Evolutionary conservation across 2,888 invertebrate genomes (phyloP), one percentile per base, ranked within the genome.

Genomic region (Eilema griseolum): DNA sequence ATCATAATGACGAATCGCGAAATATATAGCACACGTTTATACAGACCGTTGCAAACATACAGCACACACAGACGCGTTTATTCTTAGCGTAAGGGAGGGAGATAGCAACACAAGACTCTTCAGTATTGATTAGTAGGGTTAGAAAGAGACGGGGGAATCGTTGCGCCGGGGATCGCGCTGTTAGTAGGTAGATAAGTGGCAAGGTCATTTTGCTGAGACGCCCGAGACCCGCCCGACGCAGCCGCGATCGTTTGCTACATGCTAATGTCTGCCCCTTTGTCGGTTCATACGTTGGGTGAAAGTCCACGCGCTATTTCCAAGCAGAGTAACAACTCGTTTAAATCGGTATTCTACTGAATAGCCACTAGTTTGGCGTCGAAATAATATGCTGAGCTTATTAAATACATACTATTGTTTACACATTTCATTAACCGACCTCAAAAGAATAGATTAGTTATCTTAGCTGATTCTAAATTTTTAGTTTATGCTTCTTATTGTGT

Each of bases 121-220:
- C 60, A 69, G 77, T 92, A 92, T 93, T 78, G 92, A 92, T 92
- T 88, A 81, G 74, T 76, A 69, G 75, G 46, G 90, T 74, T 78
- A 71, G 90, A 93, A 81, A 73, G 90, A 86, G 92, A 92, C 56
- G 77, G 84, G 71, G 57, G 67, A 78, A 69, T 77, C 76, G 86
- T 86, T 85, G 83, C 85, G 82, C 85, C 86, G 85, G 89, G 84
- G 88, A 86, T 82, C 82, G 84, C 83, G 80, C n/a, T n/a, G 52
- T n/a, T 73, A 76, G 77, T 87, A 84, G 81, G 90, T 87, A 92
- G 93, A 92, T 93, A 92, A 90, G 83, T 91, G 84, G 84, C 94
- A 94, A 95, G 94, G 94, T 93, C 94, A 93, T 88, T 89, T 88
- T 85, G 82, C 87, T 82, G 81, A 85, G 83, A 81, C 84, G 83